Evolutionary conservation across 1,140 invertebrate species (phyloP).

Genomic region (Sarcophaga peregrina): DNA sequence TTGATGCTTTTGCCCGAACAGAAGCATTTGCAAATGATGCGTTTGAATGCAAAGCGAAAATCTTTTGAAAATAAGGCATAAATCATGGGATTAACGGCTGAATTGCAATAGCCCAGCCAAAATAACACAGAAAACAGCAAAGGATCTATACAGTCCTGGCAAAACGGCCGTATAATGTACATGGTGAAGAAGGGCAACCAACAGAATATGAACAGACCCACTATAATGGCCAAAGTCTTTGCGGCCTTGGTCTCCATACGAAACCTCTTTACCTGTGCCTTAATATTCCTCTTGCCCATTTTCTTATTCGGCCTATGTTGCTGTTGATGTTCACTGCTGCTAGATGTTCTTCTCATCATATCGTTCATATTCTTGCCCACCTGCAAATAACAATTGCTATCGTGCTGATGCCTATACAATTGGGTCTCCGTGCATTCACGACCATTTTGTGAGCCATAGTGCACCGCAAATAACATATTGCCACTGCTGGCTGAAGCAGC

Average conservation of each 20-base stretch:
- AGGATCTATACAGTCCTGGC: constrained; percentile 74
- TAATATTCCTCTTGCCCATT: constrained; percentile 70
- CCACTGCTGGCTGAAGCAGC: constrained; percentile 48
- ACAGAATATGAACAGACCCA: constrained; percentile 91
- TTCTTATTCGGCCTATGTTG: constrained; percentile 70
- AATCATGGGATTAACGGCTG: constrained; percentile 87
- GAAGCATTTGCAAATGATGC: constrained; percentile 74
- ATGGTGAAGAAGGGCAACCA: constrained; percentile 92
- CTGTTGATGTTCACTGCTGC: constrained; percentile 65
- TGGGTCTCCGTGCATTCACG: constrained; percentile 58
- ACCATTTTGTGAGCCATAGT: constrained; percentile 55
- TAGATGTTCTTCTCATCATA: constrained; percentile 63
- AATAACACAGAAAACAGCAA: constrained; percentile 85
- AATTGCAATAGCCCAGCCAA: constrained; percentile 94
- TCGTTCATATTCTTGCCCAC: constrained; percentile 68
- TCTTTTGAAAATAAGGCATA: constrained; percentile 88
- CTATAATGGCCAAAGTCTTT: constrained; percentile 90
- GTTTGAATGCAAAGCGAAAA: constrained; percentile 86
- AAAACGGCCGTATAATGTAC: constrained; percentile 84
- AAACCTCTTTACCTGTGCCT: constrained; percentile 72
- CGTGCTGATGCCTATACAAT: constrained; percentile 63
- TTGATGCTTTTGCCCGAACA: constrained; percentile 61
- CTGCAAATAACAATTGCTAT: constrained; percentile 71
- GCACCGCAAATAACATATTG: constrained; percentile 58
- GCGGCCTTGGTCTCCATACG: constrained; percentile 87